Conservation (phyloP, 2,888 invertebrate species). For the Eilema griseolum region DNA sequence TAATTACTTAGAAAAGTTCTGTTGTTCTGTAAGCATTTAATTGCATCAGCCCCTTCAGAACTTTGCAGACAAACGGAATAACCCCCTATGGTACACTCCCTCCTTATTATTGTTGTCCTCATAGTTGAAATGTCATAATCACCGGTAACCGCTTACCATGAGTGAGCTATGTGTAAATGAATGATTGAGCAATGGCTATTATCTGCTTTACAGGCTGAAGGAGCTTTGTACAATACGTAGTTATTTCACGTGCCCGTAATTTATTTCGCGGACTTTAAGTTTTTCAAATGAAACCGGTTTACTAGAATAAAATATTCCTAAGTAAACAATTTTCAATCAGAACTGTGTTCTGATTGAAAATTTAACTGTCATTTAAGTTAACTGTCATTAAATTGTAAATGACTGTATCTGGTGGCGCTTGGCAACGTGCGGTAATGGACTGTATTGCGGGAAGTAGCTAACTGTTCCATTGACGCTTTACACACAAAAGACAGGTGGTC, state of each 20-base stretch:
- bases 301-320: too few species aligned
- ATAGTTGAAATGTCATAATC: not conserved
- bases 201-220: not conserved
- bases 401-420: too few species aligned
- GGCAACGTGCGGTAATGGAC: too few species aligned
- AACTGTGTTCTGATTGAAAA: too few species aligned
- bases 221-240: not conserved
- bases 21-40: not conserved
- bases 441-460: too few species aligned
- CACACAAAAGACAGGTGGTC: too few species aligned
- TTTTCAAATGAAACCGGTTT: too few species aligned
- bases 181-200: constrained; percentile 1
- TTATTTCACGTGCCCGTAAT: not conserved
- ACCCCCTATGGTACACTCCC: not conserved
- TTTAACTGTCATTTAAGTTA: too few species aligned
- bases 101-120: not conserved
- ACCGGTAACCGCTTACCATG: not conserved
- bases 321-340: too few species aligned
- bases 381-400: too few species aligned
- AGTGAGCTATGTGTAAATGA: not conserved
- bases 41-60: not conserved
- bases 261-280: too few species aligned
- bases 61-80: not conserved
- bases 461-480: too few species aligned
- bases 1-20: not conserved